A percentile compares a stretch with the other conserved stretches of the same genome.
Conservation (phyloP, 2,113 vertebrate genomes). For the Quiscalus mexicanus region DNA sequence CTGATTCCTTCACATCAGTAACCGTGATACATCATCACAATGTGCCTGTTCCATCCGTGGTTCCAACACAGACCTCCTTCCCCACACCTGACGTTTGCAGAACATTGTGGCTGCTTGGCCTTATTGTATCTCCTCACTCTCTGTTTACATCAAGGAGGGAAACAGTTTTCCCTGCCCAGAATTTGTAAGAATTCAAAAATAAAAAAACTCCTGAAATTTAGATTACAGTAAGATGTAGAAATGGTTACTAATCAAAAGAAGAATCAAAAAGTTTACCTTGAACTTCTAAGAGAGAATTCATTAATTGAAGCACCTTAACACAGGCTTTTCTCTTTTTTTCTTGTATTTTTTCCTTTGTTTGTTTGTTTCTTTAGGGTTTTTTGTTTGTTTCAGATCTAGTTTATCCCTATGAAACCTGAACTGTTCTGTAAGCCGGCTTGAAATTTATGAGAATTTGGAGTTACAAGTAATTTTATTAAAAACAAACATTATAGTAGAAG, state of each 20-base stretch:
- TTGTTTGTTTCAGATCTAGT: not conserved
- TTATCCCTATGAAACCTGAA: not conserved
- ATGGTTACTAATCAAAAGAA: not conserved
- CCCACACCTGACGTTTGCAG: not conserved
- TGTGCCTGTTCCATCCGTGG: fast-evolving
- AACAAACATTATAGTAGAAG: not conserved
- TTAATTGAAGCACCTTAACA: not conserved
- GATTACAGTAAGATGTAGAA: not conserved
- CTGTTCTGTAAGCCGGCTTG: not conserved
- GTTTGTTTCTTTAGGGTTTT: too few relatives aligned
- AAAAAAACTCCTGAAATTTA: not conserved
- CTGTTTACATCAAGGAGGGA: fast-evolving
- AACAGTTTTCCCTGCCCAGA: not conserved
- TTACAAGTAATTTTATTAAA: not conserved
- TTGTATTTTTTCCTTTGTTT: too few relatives aligned
- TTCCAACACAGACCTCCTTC: not conserved
- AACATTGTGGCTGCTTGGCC: not conserved
- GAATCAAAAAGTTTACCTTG: not conserved
- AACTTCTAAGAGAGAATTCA: not conserved
- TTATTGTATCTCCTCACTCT: not conserved
- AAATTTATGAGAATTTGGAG: not conserved
- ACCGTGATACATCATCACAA: not conserved
- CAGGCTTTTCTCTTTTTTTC: not conserved
- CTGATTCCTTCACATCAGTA: not conserved
- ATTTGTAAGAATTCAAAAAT: not conserved